Conservation (phyloP, 2,797 vertebrate genomes). For the Bradypodion pumilum region DNA sequence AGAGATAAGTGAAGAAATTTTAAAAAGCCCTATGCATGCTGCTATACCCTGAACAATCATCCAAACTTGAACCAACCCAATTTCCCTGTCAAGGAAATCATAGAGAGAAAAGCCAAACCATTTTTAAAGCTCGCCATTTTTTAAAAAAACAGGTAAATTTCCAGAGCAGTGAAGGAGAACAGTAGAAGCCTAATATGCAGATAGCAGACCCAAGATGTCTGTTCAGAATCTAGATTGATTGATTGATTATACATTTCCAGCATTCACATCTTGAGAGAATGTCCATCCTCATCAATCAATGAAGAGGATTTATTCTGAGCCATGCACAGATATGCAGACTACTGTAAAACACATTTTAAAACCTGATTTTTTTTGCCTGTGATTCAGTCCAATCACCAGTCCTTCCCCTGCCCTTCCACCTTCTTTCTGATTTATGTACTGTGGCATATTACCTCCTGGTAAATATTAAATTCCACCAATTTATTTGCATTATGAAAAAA, state of each 20-base stretch:
- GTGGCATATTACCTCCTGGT: slow-evolving; percentile 33
- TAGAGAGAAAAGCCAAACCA: neutral
- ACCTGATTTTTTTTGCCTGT: neutral
- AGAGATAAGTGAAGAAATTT: no score
- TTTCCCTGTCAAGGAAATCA: slow-evolving; percentile 9
- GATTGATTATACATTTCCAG: slow-evolving; percentile 44
- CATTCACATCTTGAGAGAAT: slow-evolving; percentile 40
- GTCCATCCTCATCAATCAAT: slow-evolving; percentile 39
- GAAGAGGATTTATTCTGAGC: slow-evolving; percentile 29
- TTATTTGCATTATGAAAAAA: slow-evolving; percentile 33
- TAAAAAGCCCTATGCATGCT: no score
- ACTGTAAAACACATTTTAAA: slow-evolving; percentile 31
- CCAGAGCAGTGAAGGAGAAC: slow-evolving; percentile 15
- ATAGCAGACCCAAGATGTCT: neutral
- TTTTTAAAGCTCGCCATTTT: neutral
- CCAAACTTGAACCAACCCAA: neutral
- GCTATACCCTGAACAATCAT: neutral
- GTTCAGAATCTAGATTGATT: slow-evolving; percentile 26
- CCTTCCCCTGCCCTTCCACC: slow-evolving; percentile 11
- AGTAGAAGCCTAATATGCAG: neutral
- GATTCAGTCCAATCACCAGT: neutral
- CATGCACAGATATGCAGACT: neutral
- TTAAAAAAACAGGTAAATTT: slow-evolving; percentile 6
- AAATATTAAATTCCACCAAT: slow-evolving; percentile 52
- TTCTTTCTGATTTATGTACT: slow-evolving; percentile 49